Conservation (phyloP, 2,113 vertebrate genomes). For the Malaclemys terrapin region DNA sequence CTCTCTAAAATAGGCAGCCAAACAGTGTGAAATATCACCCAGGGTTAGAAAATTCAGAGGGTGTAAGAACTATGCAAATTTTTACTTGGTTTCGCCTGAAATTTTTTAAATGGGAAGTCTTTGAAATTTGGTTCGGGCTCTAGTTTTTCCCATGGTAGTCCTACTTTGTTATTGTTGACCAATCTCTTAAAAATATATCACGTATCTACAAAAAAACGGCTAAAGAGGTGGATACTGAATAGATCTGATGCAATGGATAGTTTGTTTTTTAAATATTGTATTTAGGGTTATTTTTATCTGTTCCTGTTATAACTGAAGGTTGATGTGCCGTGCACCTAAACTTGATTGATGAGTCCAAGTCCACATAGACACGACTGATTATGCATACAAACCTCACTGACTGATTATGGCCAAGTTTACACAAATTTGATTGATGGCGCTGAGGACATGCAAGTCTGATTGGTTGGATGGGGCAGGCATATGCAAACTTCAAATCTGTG, state of each 20-base stretch:
- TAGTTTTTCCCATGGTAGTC: background rate
- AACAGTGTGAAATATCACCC: background rate
- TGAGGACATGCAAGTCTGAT: background rate
- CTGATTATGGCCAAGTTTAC: background rate
- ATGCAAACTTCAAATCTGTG: fast-evolving
- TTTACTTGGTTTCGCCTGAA: background rate
- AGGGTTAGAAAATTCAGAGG: background rate
- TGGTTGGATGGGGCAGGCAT: background rate
- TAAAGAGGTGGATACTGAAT: background rate
- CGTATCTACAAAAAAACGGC: fast-evolving
- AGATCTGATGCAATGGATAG: fast-evolving
- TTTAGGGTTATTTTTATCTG: background rate
- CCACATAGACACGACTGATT: background rate
- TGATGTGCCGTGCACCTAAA: background rate
- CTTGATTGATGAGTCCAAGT: background rate
- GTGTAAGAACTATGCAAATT: background rate
- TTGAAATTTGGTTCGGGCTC: background rate
- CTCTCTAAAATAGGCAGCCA: background rate
- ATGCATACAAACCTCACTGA: background rate
- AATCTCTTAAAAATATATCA: background rate
- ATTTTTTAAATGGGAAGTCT: background rate
- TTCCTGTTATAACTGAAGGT: background rate
- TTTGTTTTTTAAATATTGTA: background rate
- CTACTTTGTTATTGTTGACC: background rate
- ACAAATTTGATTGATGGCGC: background rate